Evolutionary conservation across 2,888 invertebrate genomes (phyloP).

Genomic region (Pachymerium ferrugineum): DNA sequence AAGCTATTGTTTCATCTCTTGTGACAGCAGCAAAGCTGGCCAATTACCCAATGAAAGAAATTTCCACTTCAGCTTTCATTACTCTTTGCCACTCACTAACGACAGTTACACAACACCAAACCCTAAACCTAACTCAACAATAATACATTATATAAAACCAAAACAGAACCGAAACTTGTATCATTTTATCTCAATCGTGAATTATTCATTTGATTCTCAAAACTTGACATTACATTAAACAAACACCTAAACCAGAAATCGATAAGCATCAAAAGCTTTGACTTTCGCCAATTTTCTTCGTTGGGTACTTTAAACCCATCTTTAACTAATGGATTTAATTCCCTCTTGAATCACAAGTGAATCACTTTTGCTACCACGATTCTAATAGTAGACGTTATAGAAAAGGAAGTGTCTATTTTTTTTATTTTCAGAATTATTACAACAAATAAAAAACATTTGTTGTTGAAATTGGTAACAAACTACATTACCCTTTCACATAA

Average conservation of each 20-base stretch:
- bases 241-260: background rate
- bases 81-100: background rate
- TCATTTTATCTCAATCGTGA: background rate
- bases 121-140: background rate
- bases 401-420: too few species aligned
- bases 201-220: background rate
- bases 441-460: too few species aligned
- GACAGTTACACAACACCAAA: background rate
- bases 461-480: too few species aligned
- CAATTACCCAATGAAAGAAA: constrained; percentile 13
- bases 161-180: background rate
- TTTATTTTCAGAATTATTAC: too few species aligned
- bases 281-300: background rate
- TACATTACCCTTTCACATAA: too few species aligned
- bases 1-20: constrained; percentile 8
- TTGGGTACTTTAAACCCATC: background rate
- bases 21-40: constrained; percentile 8
- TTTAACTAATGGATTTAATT: too few species aligned
- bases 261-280: background rate
- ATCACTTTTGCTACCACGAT: too few species aligned
- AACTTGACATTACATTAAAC: constrained; percentile 1
- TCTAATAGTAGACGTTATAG: too few species aligned
- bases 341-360: too few species aligned
- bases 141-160: background rate
- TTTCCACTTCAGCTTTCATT: background rate